A percentile compares a stretch with the other conserved stretches of the same genome.
Evolutionary conservation across 2,888 invertebrate genomes (phyloP).

Genomic region (Drosophila longiperda): DNA sequence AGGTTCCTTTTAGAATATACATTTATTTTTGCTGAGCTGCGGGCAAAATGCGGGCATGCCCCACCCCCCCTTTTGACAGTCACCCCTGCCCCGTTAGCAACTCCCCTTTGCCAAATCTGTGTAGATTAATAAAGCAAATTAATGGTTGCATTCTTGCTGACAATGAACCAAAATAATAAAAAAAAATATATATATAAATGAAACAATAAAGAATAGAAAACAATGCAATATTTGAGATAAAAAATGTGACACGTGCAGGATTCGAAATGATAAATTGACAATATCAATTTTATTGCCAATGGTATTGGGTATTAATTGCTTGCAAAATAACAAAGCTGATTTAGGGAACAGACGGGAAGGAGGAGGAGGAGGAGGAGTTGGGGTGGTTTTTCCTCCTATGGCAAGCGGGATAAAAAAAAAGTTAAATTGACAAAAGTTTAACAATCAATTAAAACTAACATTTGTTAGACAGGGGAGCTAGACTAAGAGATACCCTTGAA

Average conservation of each 20-base stretch:
- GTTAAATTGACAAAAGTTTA: neutral
- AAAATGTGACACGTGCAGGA: constrained; percentile 73
- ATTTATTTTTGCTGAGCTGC: constrained; percentile 18
- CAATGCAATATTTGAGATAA: constrained; percentile 36
- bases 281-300: constrained; percentile 69
- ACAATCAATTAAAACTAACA: neutral
- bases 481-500: neutral
- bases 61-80: neutral
- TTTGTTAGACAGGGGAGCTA: neutral
- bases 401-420: neutral
- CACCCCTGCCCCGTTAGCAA: neutral
- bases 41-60: neutral
- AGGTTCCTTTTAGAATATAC: constrained; percentile 40
- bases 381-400: neutral
- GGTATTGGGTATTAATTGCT: constrained; percentile 72
- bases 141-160: constrained; percentile 62
- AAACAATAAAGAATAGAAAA: constrained; percentile 17
- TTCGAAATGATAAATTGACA: constrained; percentile 68
- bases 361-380: neutral
- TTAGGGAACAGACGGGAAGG: neutral
- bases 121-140: constrained; percentile 75
- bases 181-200: neutral
- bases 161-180: constrained; percentile 22
- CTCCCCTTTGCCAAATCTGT: constrained; percentile 31
- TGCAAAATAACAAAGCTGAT: constrained; percentile 24